Base-by-base conservation (phyloP, 2,113 vertebrate genomes). In the Mandrillus leucophaeus region DNA sequence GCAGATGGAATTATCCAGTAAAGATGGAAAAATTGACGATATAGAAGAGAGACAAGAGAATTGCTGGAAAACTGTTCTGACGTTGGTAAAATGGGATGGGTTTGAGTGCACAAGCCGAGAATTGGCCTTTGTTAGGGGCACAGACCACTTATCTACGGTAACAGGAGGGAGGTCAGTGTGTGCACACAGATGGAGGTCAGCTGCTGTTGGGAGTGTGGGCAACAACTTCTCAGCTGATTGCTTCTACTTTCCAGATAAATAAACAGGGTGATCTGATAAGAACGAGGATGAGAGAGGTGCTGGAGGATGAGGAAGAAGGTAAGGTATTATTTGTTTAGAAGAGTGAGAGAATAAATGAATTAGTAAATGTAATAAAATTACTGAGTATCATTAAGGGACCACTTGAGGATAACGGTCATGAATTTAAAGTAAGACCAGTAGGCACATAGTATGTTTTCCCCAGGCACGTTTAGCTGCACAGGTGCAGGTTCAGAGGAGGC, bases 281-380 rank as follows among this genome's bases (percentile, higher is more conserved):
- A 70, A 87, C 75, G 32, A 96, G 57, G 64, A 91, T 88, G 43
- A 92, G 30, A 35, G 40, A 68, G 12, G 64, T 68, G n/a, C 9
- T 88, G 7, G 1, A 80, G 32, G 12, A 17, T 72, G 35, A 32
- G 55, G 35, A 64, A 91, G 38, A 88, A 88, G 70, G 23, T 52
- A 90, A 88, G 61, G 11, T 59, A n/a, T 81, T 93, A 61, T 83
- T 86, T 32, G 32, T 55, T 76, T 81, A 84, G 43, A 89, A 84
- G 30, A 88, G 6, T 83, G 35, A 61, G 23, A 94, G 2, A 92
- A 81, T 66, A 84, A 89, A 61, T 81, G 83, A 81, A 66, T 87
- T 83, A 75, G 27, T 55, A 90, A 88, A 83, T 91, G 13, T 64
- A 81, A 70, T 70, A 59, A 96, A 95, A 93, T 75, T 48, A 85